A percentile compares a stretch with the other conserved stretches of the same genome.
phyloP scores from a whole-genome alignment of 2,113 vertebrate species.

The Sigmodon hispidus region DNA sequence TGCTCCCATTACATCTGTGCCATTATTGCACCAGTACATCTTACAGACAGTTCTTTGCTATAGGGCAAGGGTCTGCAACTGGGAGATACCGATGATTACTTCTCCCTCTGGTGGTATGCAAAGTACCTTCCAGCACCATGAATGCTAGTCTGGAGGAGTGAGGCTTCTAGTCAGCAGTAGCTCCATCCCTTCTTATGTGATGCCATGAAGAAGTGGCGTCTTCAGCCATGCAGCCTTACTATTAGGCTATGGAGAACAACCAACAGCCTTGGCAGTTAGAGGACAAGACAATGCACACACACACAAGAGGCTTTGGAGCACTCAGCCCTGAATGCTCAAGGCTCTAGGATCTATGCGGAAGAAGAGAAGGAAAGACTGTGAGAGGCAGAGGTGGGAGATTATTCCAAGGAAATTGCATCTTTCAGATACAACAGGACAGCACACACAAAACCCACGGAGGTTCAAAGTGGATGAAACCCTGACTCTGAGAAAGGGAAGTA shows the following conservation, averaged over 20 bases:
- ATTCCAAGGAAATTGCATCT: too few species aligned
- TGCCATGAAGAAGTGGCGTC: background rate
- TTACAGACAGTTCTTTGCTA: background rate
- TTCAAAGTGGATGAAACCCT: background rate
- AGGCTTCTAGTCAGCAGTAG: background rate
- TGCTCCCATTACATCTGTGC: background rate
- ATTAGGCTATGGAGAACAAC: background rate
- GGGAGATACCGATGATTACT: background rate
- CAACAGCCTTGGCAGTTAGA: background rate
- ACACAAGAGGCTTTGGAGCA: background rate
- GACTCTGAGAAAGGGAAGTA: background rate
- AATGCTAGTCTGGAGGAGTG: background rate
- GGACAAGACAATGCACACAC: background rate
- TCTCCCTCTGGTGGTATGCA: background rate
- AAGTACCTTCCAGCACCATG: background rate
- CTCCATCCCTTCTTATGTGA: background rate
- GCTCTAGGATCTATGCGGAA: too few species aligned
- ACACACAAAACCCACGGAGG: background rate
- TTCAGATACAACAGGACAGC: background rate
- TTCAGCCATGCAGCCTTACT: background rate
- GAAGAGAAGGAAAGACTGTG: too few species aligned
- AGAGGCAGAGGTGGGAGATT: too few species aligned
- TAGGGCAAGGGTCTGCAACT: background rate
- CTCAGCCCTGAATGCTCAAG: background rate
- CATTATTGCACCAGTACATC: background rate